Base-by-base conservation (phyloP, 2,888 invertebrate genomes). In the Danaus chrysippus region DNA sequence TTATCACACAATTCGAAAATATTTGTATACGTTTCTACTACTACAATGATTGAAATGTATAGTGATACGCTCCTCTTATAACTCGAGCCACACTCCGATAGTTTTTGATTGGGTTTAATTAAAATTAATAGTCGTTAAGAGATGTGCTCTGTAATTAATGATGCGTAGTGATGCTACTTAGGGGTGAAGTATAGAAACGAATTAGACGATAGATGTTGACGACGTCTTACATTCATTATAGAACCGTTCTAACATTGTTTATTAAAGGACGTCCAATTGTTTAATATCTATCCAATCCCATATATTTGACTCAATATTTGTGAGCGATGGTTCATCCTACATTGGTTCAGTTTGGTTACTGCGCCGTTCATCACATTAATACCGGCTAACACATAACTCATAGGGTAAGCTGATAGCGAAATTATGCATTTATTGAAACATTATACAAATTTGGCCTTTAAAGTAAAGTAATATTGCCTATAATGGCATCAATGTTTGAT, bases 111-210 rank as follows among this genome's bases (percentile, higher is more conserved):
- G 76, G 71, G 81, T 79, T 83, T 87, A 87, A 88, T 89, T 83
- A 85, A 85, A 86, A 89, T 87, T 87, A 87, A 89, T 87, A 82
- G 83, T 79, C 73, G 76, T 77, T 80, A 85, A 80, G 82, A 76
- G 81, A 79, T 79, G 81, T 79, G 72, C 75, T 72, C 76, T 79
- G 82, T 83, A 84, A 87, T 85, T 85, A 87, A 88, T 87, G 83
- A 82, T 82, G 77, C 76, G 77, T 79, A 79, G 79, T 80, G 74
- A 68, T 67, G 81, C 82, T 84, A 84, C 84, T 79, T 79, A 75
- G 76, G 70, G 71, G 74, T 71, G 62, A 64, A 65, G 66, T 63
- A 66, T 64, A 70, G n/a, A n/a, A 67, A 68, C 66, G 67, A 62
- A 65, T 67, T 65, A 59, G 71, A 69, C 70, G 64, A 62, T 61